Percentiles rank a stretch among this genome's conserved stretches.
These are phyloP conservation scores for Holothuria leucospilota DNA, from an alignment of 53 echinoderm and acorn worm species.

Conservation along the genomic window DNA sequence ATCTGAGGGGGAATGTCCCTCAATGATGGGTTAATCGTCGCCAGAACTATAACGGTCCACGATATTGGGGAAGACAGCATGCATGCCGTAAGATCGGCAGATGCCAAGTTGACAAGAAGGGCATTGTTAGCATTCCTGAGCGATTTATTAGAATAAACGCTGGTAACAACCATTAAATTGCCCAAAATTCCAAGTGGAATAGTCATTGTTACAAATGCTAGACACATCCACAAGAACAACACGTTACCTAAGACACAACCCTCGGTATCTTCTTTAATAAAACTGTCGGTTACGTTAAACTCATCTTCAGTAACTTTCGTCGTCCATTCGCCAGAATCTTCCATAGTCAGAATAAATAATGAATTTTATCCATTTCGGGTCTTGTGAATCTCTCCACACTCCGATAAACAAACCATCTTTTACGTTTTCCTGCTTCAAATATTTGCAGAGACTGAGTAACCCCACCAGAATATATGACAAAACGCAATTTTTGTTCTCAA, in stretches of 20 bases:
- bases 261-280: too few species aligned
- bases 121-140: slow-evolving; percentile 88
- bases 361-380: too few species aligned
- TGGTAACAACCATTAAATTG: slow-evolving; percentile 77
- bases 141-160: slow-evolving; percentile 73
- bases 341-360: too few species aligned
- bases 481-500: too few species aligned
- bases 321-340: too few species aligned
- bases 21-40: neutral
- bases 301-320: too few species aligned
- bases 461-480: too few species aligned
- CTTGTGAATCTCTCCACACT: too few species aligned
- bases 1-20: slow-evolving; percentile 48
- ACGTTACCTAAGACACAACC: neutral
- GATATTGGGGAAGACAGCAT: slow-evolving; percentile 59
- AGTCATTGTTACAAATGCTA: slow-evolving; percentile 59
- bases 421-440: too few species aligned
- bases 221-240: slow-evolving; percentile 44
- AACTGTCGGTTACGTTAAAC: too few species aligned
- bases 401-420: too few species aligned
- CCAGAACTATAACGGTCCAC: slow-evolving; percentile 56
- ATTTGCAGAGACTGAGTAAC: too few species aligned
- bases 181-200: slow-evolving; percentile 73
- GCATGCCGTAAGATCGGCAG: slow-evolving; percentile 75
- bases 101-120: slow-evolving; percentile 81